phyloP scores from a whole-genome alignment of 2,113 vertebrate species.

The Sisor rabdophorus region DNA sequence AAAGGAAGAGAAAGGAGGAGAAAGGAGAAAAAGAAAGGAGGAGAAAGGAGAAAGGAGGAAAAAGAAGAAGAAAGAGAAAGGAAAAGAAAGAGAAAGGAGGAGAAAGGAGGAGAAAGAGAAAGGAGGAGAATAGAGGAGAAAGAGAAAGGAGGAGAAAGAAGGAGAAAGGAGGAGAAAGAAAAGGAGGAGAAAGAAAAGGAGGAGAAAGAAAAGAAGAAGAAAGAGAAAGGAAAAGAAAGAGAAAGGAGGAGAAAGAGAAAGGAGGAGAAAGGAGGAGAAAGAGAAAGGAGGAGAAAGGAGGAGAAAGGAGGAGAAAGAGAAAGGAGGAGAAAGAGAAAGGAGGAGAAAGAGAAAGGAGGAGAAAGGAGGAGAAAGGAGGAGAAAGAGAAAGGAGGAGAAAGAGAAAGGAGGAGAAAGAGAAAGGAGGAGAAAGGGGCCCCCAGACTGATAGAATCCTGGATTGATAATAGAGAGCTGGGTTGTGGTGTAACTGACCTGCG shows the following conservation, averaged over 20 bases:
- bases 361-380: not conserved
- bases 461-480: not conserved
- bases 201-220: slow-evolving; percentile 45
- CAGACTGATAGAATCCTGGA: not conserved
- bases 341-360: not conserved
- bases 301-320: slow-evolving; percentile 52
- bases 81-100: not conserved
- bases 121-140: not conserved
- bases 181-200: slow-evolving; percentile 35
- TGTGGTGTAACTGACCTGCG: slow-evolving; percentile 75
- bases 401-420: not conserved
- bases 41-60: not conserved
- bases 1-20: not conserved
- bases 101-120: slow-evolving; percentile 12
- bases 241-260: slow-evolving; percentile 58
- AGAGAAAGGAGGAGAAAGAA: not conserved
- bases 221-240: slow-evolving; percentile 67
- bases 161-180: not conserved
- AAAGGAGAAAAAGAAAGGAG: not conserved
- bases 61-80: slow-evolving; percentile 1
- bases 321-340: slow-evolving; percentile 18
- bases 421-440: not conserved
- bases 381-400: not conserved
- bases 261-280: slow-evolving; percentile 52
- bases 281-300: slow-evolving; percentile 53